A percentile compares a stretch with the other conserved stretches of the same genome.
Evolutionary conservation across 2,113 vertebrate genomes (phyloP).

Genomic region (Chelonoidis abingdonii): DNA sequence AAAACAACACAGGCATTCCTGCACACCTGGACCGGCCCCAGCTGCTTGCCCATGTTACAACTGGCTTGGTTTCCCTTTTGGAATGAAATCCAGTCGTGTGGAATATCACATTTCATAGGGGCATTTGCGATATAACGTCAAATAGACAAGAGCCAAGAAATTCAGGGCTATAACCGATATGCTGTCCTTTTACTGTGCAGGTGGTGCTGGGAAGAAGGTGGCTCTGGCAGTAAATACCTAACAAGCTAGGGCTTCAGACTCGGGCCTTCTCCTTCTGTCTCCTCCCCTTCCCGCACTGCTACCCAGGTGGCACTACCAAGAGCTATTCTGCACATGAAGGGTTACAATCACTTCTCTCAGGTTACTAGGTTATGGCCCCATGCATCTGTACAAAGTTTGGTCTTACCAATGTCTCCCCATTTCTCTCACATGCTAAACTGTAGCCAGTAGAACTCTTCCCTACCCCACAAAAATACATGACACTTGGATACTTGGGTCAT

Average conservation of each 20-base stretch:
- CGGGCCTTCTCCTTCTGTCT: not conserved
- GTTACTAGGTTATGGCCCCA: not conserved
- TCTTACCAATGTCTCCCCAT: not conserved
- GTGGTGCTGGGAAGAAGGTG: fast-evolving
- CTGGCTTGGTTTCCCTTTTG: not conserved
- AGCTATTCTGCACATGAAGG: not conserved
- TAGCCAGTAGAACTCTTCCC: not conserved
- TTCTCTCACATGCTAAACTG: not conserved
- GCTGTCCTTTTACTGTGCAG: not conserved
- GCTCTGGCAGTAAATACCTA: fast-evolving
- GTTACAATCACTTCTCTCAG: not conserved
- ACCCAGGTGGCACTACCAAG: not conserved
- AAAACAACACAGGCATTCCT: not conserved
- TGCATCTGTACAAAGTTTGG: not conserved
- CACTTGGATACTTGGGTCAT: not conserved
- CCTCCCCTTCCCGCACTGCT: not conserved
- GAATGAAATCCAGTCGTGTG: not conserved
- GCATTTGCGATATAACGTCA: not conserved
- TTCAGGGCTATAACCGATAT: not conserved
- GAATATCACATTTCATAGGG: not conserved
- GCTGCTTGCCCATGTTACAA: not conserved
- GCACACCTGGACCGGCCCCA: slow-evolving; percentile 61
- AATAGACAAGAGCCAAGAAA: not conserved
- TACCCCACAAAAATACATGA: not conserved
- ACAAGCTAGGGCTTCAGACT: not conserved